These are phyloP conservation scores for Plutella xylostella DNA, from an alignment of 2,888 invertebrate genomes.

Conservation along the genomic window DNA sequence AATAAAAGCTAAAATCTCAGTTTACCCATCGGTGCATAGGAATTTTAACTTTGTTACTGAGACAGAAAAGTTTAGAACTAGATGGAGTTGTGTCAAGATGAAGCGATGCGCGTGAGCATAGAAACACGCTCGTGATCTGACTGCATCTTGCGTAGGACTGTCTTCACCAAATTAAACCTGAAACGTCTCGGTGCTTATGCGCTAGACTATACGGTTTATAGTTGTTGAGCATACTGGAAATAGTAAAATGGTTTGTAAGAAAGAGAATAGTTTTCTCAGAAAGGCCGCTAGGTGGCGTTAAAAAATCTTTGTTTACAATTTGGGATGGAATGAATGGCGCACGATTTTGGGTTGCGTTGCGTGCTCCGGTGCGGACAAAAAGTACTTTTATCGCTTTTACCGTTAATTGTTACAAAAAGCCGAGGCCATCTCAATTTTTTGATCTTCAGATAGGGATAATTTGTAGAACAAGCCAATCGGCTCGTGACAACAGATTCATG, in stretches of 20 bases:
- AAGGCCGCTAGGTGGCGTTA: too few species aligned
- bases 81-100: conserved; percentile 18
- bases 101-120: conserved; percentile 47
- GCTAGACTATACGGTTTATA: too few species aligned
- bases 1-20: conserved; percentile 47
- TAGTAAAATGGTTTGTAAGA: too few species aligned
- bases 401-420: conserved; percentile 24
- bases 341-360: neutral
- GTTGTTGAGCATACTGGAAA: too few species aligned
- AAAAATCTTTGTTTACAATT: neutral
- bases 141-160: conserved; percentile 10
- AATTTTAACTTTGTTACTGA: conserved; percentile 23
- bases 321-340: neutral
- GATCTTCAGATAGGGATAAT: conserved; percentile 1
- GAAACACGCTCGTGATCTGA: conserved; percentile 27
- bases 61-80: conserved; percentile 25
- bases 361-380: neutral
- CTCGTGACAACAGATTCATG: conserved; percentile 24
- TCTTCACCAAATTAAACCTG: too few species aligned
- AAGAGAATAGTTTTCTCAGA: too few species aligned
- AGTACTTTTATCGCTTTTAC: conserved; percentile 17
- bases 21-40: conserved; percentile 15
- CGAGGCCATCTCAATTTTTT: conserved; percentile 1
- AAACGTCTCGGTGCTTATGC: too few species aligned
- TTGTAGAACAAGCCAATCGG: conserved; percentile 23